Conservation (phyloP, 2,888 invertebrate genomes). For the Blera fallax region DNA sequence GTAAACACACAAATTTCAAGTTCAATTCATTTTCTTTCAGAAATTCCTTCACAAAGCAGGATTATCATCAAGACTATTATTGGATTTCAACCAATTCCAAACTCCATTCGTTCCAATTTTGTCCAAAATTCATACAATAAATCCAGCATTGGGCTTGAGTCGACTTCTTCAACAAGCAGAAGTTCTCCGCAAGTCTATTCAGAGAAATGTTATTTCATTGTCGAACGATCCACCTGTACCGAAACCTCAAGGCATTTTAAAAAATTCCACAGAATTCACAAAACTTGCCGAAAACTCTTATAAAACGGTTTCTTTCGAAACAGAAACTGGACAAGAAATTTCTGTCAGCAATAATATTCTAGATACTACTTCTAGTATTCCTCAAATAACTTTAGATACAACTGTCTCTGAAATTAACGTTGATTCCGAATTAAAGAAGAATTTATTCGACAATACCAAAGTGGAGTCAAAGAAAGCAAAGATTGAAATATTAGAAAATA, state of each 20-base stretch:
- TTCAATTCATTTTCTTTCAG: slow-evolving; percentile 1
- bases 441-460: neutral
- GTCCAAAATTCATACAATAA: neutral
- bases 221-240: neutral
- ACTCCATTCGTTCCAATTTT: neutral
- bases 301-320: slow-evolving; percentile 43
- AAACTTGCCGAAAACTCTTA: neutral
- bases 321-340: neutral
- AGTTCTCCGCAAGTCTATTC: slow-evolving; percentile 44
- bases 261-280: neutral
- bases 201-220: neutral
- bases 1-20: neutral
- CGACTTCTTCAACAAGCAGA: slow-evolving; percentile 54
- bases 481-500: slow-evolving; percentile 25
- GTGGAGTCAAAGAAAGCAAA: neutral
- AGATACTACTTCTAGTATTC: neutral
- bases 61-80: slow-evolving; percentile 20
- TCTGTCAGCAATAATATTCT: neutral
- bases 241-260: slow-evolving; percentile 23
- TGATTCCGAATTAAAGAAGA: neutral
- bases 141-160: slow-evolving; percentile 15
- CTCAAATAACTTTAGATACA: neutral
- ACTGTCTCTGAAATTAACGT: neutral
- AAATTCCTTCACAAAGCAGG: neutral
- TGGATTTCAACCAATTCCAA: slow-evolving; percentile 15